Conservation (phyloP, 2,113 vertebrate genomes). For the Eptesicus fuscus region DNA sequence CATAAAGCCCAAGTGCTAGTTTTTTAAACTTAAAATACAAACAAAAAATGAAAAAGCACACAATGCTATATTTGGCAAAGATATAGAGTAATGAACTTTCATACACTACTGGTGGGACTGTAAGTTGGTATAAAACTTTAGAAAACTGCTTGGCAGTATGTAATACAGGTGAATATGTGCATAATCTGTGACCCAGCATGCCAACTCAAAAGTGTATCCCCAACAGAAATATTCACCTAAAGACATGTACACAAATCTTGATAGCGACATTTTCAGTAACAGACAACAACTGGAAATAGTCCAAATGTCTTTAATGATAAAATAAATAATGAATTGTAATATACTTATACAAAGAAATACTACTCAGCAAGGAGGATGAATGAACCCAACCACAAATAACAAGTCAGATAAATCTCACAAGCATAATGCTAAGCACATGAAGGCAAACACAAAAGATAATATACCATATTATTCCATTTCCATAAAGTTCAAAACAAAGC, state of each 20-base stretch:
- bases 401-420: background rate
- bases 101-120: background rate
- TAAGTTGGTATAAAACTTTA: background rate
- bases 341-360: background rate
- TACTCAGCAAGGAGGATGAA: background rate
- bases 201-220: background rate
- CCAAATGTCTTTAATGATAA: slow-evolving; percentile 6
- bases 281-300: background rate
- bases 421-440: background rate
- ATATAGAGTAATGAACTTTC: background rate
- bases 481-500: background rate
- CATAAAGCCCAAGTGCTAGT: background rate
- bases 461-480: background rate
- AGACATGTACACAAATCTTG: background rate
- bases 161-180: background rate
- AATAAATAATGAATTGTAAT: background rate
- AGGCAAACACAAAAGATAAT: background rate
- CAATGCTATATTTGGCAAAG: background rate
- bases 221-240: background rate
- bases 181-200: background rate
- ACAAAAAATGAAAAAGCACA: slow-evolving; percentile 7
- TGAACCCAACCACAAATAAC: background rate
- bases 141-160: background rate
- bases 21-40: background rate
- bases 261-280: background rate